phyloP scores from a whole-genome alignment of 2,888 invertebrate genomes.

The Cephus runcator region DNA sequence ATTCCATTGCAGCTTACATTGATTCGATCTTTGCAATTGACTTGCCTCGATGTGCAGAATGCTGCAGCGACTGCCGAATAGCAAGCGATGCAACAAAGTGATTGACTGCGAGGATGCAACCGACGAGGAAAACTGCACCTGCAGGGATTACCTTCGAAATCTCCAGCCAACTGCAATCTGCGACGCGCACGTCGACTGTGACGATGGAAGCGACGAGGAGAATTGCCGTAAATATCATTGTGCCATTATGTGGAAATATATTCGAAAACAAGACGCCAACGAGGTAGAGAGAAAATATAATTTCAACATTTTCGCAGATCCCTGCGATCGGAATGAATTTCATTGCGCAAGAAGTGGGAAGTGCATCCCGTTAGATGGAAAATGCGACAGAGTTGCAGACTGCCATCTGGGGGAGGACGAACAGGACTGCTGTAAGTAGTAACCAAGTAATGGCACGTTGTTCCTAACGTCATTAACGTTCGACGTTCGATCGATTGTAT shows the following conservation, averaged over 20 bases:
- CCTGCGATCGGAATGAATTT: constrained; percentile 71
- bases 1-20: background rate
- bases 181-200: constrained; percentile 80
- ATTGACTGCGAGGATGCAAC: constrained; percentile 86
- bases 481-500: too few species aligned
- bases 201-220: constrained; percentile 79
- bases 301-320: constrained; percentile 63
- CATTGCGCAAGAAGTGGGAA: constrained; percentile 73
- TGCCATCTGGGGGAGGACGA: constrained; percentile 82
- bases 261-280: too few species aligned
- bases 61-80: constrained; percentile 72
- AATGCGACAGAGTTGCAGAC: constrained; percentile 75
- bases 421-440: constrained; percentile 77
- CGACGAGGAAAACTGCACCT: constrained; percentile 80
- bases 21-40: background rate
- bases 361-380: constrained; percentile 72
- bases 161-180: constrained; percentile 73
- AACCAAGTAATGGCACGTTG: too few species aligned
- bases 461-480: too few species aligned
- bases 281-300: background rate
- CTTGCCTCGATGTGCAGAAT: constrained; percentile 67
- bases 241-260: background rate
- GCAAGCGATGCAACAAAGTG: constrained; percentile 74
- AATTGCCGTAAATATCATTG: constrained; percentile 71
- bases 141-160: constrained; percentile 74